A percentile compares a stretch with the other conserved stretches of the same genome.
Conservation (phyloP, 2,113 vertebrate species). For the Pao palembangensis region DNA sequence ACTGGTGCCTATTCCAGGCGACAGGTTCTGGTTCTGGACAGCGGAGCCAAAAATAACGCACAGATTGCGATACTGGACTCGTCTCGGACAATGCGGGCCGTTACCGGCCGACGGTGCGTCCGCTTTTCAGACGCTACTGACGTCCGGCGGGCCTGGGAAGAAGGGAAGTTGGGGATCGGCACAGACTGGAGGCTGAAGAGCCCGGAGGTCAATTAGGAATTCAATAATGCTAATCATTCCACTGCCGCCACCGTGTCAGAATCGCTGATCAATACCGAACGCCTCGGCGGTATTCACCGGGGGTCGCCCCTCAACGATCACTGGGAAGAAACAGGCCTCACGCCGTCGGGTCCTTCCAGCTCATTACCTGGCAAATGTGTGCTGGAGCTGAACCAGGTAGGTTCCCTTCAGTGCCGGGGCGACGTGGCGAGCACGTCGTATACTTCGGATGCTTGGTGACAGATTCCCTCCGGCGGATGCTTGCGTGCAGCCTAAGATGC, state of each 20-base stretch:
- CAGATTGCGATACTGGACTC: too few relatives aligned
- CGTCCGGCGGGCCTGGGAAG: neutral
- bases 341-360: constrained; percentile 29
- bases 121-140: neutral
- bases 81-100: neutral
- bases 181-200: neutral
- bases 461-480: too few relatives aligned
- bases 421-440: too few relatives aligned
- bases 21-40: neutral
- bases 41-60: constrained; percentile 32
- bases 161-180: neutral
- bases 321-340: constrained; percentile 14
- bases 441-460: too few relatives aligned
- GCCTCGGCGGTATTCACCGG: constrained; percentile 3
- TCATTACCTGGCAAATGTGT: constrained; percentile 38
- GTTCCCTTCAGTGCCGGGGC: constrained; percentile 19
- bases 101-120: neutral
- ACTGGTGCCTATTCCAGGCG: too few relatives aligned
- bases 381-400: constrained; percentile 18
- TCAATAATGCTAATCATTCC: constrained; percentile 13
- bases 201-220: constrained; percentile 16
- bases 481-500: too few relatives aligned
- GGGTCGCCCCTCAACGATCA: constrained; percentile 25
- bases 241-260: constrained; percentile 11
- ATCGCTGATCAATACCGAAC: constrained; percentile 27